Percentiles rank a stretch among this genome's conserved stretches.
Conservation (phyloP, 1,140 invertebrate genomes). For the Eufriesea mexicana region DNA sequence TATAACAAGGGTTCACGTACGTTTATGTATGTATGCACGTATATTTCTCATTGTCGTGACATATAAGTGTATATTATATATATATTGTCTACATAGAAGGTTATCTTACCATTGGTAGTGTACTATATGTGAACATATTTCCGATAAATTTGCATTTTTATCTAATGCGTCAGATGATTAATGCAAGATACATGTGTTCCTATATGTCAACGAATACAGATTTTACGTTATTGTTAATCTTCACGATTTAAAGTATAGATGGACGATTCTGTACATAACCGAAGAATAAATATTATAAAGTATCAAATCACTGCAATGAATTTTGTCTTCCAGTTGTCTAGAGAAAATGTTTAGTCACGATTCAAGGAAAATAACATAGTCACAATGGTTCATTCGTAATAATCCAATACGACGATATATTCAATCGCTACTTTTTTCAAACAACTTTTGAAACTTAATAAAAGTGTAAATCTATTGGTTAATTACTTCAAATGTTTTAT, state of each 20-base stretch:
- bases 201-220: background rate
- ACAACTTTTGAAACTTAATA: background rate
- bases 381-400: background rate
- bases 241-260: no score
- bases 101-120: background rate
- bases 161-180: background rate
- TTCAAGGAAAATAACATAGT: background rate
- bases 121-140: slow-evolving; percentile 1
- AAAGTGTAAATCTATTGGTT: background rate
- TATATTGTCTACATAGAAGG: slow-evolving; percentile 1
- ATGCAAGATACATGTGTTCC: background rate
- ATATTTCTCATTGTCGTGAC: background rate
- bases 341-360: background rate
- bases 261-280: no score
- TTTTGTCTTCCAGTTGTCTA: background rate
- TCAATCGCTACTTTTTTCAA: no score
- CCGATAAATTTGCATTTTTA: slow-evolving; percentile 28
- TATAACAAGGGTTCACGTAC: slow-evolving; percentile 28
- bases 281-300: background rate
- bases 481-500: background rate
- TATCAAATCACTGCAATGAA: background rate
- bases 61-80: no score
- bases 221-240: background rate
- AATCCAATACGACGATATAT: background rate
- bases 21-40: background rate